Evolutionary conservation across 2,888 invertebrate species (phyloP), one percentile per base, ranked within the genome.

Genomic region (Harpagoxenus sublaevis): DNA sequence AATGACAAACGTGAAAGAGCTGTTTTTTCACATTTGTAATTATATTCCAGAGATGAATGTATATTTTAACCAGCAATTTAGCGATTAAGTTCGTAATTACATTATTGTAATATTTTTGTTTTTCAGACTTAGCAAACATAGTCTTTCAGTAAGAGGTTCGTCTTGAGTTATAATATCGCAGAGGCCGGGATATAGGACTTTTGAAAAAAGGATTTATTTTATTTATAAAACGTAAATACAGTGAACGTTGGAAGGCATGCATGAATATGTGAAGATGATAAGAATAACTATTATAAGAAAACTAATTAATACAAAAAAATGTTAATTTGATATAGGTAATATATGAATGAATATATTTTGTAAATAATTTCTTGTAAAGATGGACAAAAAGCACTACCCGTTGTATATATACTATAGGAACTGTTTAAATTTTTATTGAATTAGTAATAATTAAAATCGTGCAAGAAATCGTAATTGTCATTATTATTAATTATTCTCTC

Each of bases 351-450:
- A 94, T 94, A 94, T 94, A 94, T 94, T 94, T 94, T 94, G 94
- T 94, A 94, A 94, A 94, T 94, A 94, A 94, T 93, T 94, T 94
- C 94, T 94, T 93, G 94, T 94, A 93, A 93, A 94, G 91, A 93
- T 91, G 91, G 91, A 90, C 88, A 90, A 92, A 90, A 92, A 92
- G 91, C 91, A 93, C 91, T 91, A 89, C 91, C 90, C 92, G 89
- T 91, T 94, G 94, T 94, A 94, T 78, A 94, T 94, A 94, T 23
- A 23, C 23, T 23, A 23, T 91, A 91, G 91, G 88, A 93, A 91
- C 91, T 92, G 93, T 93, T 93, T 92, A 93, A 93, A 94, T 93
- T 94, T 94, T 93, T 94, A 94, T 94, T 92, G 91, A 92, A 92
- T 88, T 93, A 93, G 92, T 91, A 85, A 92, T 94, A 93, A 92